Conservation (phyloP, 1,140 invertebrate genomes). For the Drosophila pectinifera region DNA sequence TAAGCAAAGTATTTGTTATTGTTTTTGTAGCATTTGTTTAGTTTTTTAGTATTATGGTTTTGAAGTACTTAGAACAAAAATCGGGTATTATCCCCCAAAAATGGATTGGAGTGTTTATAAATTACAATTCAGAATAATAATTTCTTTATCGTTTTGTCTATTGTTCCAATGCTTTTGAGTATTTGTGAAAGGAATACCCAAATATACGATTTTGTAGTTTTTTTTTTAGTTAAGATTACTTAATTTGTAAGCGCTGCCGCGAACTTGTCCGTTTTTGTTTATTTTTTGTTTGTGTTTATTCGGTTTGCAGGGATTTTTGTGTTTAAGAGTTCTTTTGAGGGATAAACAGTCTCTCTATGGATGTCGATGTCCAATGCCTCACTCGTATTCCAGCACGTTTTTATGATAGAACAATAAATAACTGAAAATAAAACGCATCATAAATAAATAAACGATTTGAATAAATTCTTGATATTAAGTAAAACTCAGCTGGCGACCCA, state of each 20-base stretch:
- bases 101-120: slow-evolving; percentile 24
- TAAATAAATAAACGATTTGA: background rate
- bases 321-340: slow-evolving; percentile 16
- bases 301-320: slow-evolving; percentile 15
- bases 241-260: slow-evolving; percentile 61
- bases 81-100: slow-evolving; percentile 22
- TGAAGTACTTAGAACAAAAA: slow-evolving; percentile 71
- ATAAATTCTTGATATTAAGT: background rate
- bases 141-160: slow-evolving; percentile 25
- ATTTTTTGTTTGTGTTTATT: slow-evolving; percentile 27
- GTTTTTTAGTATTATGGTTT: slow-evolving; percentile 65
- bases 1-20: slow-evolving; percentile 48
- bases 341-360: slow-evolving; percentile 53
- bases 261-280: slow-evolving; percentile 51
- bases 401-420: slow-evolving; percentile 97
- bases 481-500: slow-evolving; percentile 9
- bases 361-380: slow-evolving; percentile 20
- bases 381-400: slow-evolving; percentile 93
- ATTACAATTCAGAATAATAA: slow-evolving; percentile 42
- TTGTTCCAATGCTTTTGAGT: slow-evolving; percentile 28
- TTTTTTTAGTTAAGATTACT: slow-evolving; percentile 55
- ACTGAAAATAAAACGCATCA: slow-evolving; percentile 85
- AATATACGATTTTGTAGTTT: slow-evolving; percentile 19
- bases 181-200: slow-evolving; percentile 33
- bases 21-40: slow-evolving; percentile 63